Base-by-base conservation (phyloP, 1,140 invertebrate species). In the Heterodera schachtii region DNA sequence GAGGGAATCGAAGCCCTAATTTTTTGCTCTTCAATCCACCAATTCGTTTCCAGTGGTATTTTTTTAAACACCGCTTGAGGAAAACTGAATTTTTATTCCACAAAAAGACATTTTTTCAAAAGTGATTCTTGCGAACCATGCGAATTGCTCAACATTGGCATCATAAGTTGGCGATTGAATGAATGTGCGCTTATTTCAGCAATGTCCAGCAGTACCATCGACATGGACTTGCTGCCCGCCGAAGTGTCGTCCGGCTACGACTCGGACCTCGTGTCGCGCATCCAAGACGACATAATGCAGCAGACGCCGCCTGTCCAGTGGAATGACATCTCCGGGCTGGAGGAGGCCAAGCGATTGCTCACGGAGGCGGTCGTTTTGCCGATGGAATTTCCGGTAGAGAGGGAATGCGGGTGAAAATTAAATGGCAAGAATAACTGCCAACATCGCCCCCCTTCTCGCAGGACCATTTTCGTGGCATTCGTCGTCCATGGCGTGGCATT, bases 341-440 rank as follows among this genome's bases (percentile, higher is more conserved):
- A 98, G 90, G 93, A 93, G 78, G 98, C 97, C 19, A 99, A 99
- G 90, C 96, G 98, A 91, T 95, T 97, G n/a, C 91, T 99, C n/a
- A 99, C 98, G 90, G 98, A 99, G 92, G 97, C 98, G 86, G 97
- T 99, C 46, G 98, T 99, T 88, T 90, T 99, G 85, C 98, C 98
- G 2, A 98, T 99, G 77, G 96, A 96, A 90, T 99, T 99, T 90
- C 98, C 98, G 52, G 96, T 99, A 95, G 70, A 16, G 57, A 19
- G 57, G 11, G 57, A 19, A 19, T 11, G 16, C 4, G 11, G 57
- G 6, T 52, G 47, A 9, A 49, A 49, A n/a, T n/a, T n/a, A n/a
- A n/a, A 31, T 31, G 31, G 31, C 31, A 31, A 31, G 31, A 31
- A 31, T 31, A 31, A 31, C 0, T 31, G 31, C 31, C 31, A 31